A percentile compares a stretch with the other conserved stretches of the same genome.
Evolutionary conservation across 2,888 invertebrate species (phyloP).

Genomic region (Drosophila imparisetae): DNA sequence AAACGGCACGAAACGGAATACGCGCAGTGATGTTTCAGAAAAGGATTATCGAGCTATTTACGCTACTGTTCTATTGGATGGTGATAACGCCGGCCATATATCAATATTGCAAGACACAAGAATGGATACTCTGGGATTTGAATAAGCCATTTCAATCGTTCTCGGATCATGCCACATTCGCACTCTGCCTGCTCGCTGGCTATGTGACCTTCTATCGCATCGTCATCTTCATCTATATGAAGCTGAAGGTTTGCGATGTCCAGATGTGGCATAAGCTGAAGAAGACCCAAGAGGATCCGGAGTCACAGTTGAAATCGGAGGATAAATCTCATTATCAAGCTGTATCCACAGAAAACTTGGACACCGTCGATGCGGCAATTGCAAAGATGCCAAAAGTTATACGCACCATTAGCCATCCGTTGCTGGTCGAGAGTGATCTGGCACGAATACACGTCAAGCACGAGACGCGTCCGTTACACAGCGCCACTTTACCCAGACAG

Average conservation of each 20-base stretch:
- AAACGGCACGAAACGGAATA: conserved; percentile 34
- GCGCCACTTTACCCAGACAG: conserved; percentile 56
- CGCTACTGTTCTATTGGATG: conserved; percentile 70
- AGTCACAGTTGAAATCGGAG: conserved; percentile 38
- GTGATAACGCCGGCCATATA: conserved; percentile 62
- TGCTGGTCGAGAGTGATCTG: conserved; percentile 63
- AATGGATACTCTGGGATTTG: conserved; percentile 58
- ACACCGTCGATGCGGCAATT: conserved; percentile 49
- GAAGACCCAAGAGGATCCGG: conserved; percentile 64
- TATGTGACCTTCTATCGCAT: conserved; percentile 67
- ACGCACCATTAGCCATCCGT: conserved; percentile 67
- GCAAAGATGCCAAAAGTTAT: conserved; percentile 52
- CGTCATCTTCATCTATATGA: conserved; percentile 65
- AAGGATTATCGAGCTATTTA: conserved; percentile 70
- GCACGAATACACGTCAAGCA: conserved; percentile 65
- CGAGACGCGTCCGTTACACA: conserved; percentile 59
- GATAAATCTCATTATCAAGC: conserved; percentile 66
- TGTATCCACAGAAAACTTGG: conserved; percentile 60
- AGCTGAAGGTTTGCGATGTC: conserved; percentile 64
- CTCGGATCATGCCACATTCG: conserved; percentile 56
- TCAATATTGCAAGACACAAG: conserved; percentile 51
- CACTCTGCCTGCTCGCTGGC: conserved; percentile 56
- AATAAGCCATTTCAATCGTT: conserved; percentile 59
- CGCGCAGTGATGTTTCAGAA: conserved; percentile 68
- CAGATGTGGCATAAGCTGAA: conserved; percentile 68